phyloP scores from a whole-genome alignment of 2,888 invertebrate genomes.

The Spicauda simplicius region DNA sequence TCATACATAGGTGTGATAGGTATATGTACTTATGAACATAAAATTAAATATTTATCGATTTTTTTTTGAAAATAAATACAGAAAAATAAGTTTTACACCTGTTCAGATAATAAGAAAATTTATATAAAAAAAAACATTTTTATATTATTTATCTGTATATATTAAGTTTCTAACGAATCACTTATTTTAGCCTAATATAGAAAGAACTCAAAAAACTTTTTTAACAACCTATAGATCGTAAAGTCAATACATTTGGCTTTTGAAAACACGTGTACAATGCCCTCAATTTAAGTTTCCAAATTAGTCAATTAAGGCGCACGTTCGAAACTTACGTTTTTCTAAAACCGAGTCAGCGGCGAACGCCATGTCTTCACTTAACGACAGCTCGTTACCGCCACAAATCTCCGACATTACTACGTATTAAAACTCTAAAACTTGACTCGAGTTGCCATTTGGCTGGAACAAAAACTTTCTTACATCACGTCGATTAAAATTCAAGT shows the following conservation, averaged over 20 bases:
- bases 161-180: too few relatives aligned
- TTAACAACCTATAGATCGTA: background rate
- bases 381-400: conserved; percentile 78
- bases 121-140: too few relatives aligned
- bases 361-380: conserved; percentile 73
- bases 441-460: conserved; percentile 71
- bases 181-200: background rate
- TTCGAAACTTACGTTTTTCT: conserved; percentile 54
- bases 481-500: conserved; percentile 78
- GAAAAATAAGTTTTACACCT: too few relatives aligned
- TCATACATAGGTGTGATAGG: too few relatives aligned
- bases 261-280: conserved; percentile 36
- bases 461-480: conserved; percentile 81
- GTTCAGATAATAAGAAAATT: too few relatives aligned
- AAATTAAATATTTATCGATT: too few relatives aligned
- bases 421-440: conserved; percentile 82
- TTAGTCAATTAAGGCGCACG: conserved; percentile 54
- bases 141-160: too few relatives aligned
- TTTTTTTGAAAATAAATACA: too few relatives aligned
- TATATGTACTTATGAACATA: too few relatives aligned
- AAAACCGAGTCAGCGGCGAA: conserved; percentile 54
- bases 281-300: conserved; percentile 54
- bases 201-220: background rate
- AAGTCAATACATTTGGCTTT: conserved; percentile 12
- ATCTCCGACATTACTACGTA: conserved; percentile 81